Evolutionary conservation across 2,888 invertebrate species (phyloP).

Genomic region (Epirrita christyi): DNA sequence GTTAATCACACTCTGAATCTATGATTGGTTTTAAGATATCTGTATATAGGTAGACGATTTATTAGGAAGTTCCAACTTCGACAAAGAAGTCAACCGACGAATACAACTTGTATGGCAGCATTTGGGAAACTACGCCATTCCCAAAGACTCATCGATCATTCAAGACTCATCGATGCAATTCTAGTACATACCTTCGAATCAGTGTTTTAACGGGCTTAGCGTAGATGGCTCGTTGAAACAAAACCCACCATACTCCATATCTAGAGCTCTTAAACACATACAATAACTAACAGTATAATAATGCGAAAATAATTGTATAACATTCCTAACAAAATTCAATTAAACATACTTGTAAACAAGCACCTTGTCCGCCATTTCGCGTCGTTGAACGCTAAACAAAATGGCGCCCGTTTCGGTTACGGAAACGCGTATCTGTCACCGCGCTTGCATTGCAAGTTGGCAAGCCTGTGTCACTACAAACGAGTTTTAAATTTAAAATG

Average conservation of each 20-base stretch:
- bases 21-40: too few relatives aligned
- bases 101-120: too few relatives aligned
- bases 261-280: neutral
- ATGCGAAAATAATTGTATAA: constrained; percentile 30
- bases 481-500: neutral
- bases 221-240: neutral
- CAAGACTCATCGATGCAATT: too few relatives aligned
- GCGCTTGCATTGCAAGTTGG: constrained; percentile 31
- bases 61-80: too few relatives aligned
- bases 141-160: too few relatives aligned
- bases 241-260: neutral
- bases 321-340: constrained; percentile 39
- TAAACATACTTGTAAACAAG: constrained; percentile 42
- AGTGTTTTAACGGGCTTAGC: too few relatives aligned
- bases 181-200: too few relatives aligned
- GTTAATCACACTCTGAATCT: too few relatives aligned
- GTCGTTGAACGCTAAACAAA: constrained; percentile 64
- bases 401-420: constrained; percentile 78
- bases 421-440: constrained; percentile 83
- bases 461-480: constrained; percentile 4
- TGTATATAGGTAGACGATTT: too few relatives aligned
- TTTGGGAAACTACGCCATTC: too few relatives aligned
- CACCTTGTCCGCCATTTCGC: constrained; percentile 69
- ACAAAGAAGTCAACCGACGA: too few relatives aligned
- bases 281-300: neutral